phyloP scores from a whole-genome alignment of 1,140 invertebrate genomes.

The Brachionus rotundiformis region DNA sequence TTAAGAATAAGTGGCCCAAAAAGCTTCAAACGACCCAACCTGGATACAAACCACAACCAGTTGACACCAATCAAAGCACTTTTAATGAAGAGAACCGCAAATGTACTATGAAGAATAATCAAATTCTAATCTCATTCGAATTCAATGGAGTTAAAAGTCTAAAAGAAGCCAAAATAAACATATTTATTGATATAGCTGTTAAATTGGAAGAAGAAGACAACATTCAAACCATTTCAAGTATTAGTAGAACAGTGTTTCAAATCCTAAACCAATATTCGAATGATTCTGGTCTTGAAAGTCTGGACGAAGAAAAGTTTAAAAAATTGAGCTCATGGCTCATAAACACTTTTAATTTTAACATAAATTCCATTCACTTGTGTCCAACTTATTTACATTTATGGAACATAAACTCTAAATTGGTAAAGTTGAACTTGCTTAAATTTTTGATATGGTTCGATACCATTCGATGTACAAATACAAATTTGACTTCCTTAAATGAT shows the following conservation, averaged over 20 bases:
- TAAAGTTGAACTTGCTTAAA: neutral
- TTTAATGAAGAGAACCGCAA: neutral
- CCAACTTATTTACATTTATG: constrained; percentile 29
- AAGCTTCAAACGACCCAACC: neutral
- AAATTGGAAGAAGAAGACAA: constrained; percentile 8
- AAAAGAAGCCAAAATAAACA: constrained; percentile 3
- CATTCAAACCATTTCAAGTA: neutral
- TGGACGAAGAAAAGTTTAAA: neutral
- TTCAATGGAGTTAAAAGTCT: neutral
- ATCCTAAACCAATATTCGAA: constrained; percentile 25
- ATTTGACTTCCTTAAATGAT: neutral
- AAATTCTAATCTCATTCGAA: constrained; percentile 15
- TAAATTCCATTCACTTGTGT: neutral
- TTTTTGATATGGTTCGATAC: constrained; percentile 35
- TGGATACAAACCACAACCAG: neutral
- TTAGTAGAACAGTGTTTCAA: neutral
- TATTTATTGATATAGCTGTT: constrained; percentile 10
- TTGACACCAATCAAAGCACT: neutral
- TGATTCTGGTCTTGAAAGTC: neutral
- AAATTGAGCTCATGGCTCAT: neutral
- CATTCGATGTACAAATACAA: neutral
- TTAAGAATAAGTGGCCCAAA: constrained; percentile 2
- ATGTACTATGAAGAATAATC: constrained; percentile 29
- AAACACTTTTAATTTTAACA: constrained; percentile 24
- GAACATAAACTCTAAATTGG: constrained; percentile 15